Percentiles rank a stretch among this genome's conserved stretches.
Evolutionary conservation across 2,888 invertebrate species (phyloP).

Genomic region (Dryadula phaetusa): DNA sequence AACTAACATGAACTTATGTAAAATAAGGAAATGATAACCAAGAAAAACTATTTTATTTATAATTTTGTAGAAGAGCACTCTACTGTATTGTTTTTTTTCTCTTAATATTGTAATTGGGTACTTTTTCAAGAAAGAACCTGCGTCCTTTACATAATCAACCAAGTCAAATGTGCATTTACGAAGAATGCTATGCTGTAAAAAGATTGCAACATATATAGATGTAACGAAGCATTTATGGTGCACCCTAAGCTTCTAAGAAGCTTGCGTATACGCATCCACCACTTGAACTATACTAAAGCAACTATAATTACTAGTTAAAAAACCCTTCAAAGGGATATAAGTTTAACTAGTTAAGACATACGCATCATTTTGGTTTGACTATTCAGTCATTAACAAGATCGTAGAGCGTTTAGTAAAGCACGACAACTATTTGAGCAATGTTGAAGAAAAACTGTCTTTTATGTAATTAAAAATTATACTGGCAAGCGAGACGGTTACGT

Average conservation of each 20-base stretch:
- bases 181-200: slow-evolving; percentile 50
- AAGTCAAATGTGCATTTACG: slow-evolving; percentile 37
- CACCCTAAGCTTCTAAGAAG: slow-evolving; percentile 51
- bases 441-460: slow-evolving; percentile 46
- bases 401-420: slow-evolving; percentile 34
- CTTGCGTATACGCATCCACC: slow-evolving; percentile 44
- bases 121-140: background rate
- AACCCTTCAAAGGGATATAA: slow-evolving; percentile 18
- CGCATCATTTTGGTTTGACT: background rate
- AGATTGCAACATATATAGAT: slow-evolving; percentile 52
- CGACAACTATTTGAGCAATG: slow-evolving; percentile 47
- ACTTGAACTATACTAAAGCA: slow-evolving; percentile 11
- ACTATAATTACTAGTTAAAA: slow-evolving; percentile 18
- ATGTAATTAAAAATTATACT: slow-evolving; percentile 49
- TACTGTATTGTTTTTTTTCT: no score
- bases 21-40: no score
- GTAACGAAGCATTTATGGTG: slow-evolving; percentile 52
- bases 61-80: no score
- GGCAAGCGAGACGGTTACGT: slow-evolving; percentile 38
- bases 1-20: no score
- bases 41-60: no score
- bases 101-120: no score
- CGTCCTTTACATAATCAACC: slow-evolving; percentile 5
- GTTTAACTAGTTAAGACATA: background rate
- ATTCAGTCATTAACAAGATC: background rate